Evolutionary conservation across 2,888 invertebrate species (phyloP).

Genomic region (Drosophila robusta): DNA sequence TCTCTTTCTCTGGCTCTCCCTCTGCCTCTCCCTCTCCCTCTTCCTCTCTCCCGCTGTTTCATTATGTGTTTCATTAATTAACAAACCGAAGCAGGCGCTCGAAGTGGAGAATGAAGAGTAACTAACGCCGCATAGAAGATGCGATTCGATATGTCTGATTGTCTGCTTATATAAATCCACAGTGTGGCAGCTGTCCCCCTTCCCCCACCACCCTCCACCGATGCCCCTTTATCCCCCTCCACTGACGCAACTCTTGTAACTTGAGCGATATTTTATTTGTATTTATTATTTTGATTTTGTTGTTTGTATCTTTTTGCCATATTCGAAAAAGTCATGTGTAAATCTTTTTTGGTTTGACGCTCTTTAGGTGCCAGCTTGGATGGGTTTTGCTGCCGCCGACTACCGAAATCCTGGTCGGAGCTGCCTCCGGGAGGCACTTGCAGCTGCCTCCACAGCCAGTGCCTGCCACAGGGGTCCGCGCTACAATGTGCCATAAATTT

Average conservation of each 20-base stretch:
- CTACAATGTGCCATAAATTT: constrained; percentile 78
- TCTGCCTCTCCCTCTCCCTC: not conserved
- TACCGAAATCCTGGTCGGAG: constrained; percentile 54
- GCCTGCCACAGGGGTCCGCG: not conserved
- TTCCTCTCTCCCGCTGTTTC: not conserved
- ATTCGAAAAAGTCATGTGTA: constrained; percentile 45
- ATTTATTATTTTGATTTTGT: not conserved
- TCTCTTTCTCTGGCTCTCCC: not conserved
- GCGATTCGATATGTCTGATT: constrained; percentile 59
- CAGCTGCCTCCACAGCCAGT: not conserved
- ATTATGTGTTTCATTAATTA: constrained; percentile 59
- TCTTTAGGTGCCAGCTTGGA: constrained; percentile 75
- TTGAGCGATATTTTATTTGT: constrained; percentile 5
- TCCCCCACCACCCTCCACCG: too few species aligned
- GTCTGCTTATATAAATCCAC: constrained; percentile 18
- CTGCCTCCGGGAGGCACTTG: not conserved
- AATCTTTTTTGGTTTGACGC: constrained; percentile 47
- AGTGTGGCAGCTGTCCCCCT: constrained; percentile 4
- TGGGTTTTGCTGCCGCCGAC: constrained; percentile 53
- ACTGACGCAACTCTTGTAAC: not conserved
- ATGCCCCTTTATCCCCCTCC: too few species aligned
- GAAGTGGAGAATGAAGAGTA: constrained; percentile 18
- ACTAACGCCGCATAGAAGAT: constrained; percentile 48
- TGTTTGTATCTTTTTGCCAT: constrained; percentile 4
- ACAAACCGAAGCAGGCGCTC: constrained; percentile 41